These are phyloP conservation scores for Aptenodytes forsteri DNA, from an alignment of 2,113 vertebrate genomes.

Conservation along the genomic window DNA sequence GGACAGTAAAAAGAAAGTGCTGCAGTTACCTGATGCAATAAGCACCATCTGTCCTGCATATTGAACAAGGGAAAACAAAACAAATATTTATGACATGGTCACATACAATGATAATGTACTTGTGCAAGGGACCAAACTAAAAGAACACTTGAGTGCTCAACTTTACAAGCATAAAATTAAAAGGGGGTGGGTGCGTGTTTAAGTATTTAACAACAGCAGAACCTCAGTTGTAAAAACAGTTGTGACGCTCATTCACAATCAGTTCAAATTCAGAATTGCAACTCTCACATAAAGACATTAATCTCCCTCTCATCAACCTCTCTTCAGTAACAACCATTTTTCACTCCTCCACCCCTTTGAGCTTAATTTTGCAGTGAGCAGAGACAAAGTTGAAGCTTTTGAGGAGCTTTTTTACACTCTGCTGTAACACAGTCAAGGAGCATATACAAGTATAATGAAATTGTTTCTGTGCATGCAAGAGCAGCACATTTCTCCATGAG, in stretches of 20 bases:
- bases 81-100: neutral
- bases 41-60: neutral
- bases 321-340: neutral
- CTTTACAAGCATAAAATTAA: neutral
- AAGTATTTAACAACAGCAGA: neutral
- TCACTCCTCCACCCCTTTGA: neutral
- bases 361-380: neutral
- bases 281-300: neutral
- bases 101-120: neutral
- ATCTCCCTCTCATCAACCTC: neutral
- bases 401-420: neutral
- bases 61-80: neutral
- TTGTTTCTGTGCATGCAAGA: neutral
- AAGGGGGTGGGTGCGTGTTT: fast-evolving
- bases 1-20: neutral
- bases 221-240: neutral
- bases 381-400: neutral
- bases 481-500: neutral
- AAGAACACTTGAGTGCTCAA: neutral
- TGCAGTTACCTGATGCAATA: neutral
- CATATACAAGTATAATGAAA: neutral
- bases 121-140: neutral
- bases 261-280: neutral
- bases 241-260: neutral
- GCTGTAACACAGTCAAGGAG: neutral